Percentiles rank a stretch among this genome's conserved stretches.
phyloP scores from a whole-genome alignment of 2,888 invertebrate species.

The Pristionchus fissidentatus region DNA sequence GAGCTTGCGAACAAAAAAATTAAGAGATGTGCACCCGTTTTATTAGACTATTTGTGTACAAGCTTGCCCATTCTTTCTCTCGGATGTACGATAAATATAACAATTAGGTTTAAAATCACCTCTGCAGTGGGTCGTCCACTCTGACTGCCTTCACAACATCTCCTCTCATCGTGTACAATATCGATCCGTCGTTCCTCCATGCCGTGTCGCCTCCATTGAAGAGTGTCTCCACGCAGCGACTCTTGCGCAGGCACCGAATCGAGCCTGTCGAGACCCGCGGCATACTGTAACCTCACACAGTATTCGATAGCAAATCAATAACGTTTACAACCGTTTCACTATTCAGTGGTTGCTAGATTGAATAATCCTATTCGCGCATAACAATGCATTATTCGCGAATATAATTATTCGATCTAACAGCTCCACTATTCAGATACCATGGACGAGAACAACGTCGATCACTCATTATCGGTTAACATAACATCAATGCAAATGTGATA shows the following conservation, averaged over 20 bases:
- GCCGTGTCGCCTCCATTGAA: slow-evolving; percentile 66
- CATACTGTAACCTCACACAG: slow-evolving; percentile 2
- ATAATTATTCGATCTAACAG: background rate
- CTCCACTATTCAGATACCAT: background rate
- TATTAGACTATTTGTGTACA: too few relatives aligned
- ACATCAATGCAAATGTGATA: background rate
- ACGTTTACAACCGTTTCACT: too few relatives aligned
- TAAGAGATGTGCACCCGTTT: too few relatives aligned
- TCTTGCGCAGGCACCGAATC: slow-evolving; percentile 33
- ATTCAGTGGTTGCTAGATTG: too few relatives aligned
- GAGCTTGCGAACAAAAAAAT: too few relatives aligned
- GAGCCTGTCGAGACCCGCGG: slow-evolving; percentile 32
- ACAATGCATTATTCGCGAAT: background rate
- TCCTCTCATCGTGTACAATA: slow-evolving; percentile 68
- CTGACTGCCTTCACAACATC: slow-evolving; percentile 69
- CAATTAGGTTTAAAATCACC: too few relatives aligned
- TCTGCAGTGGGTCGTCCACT: slow-evolving; percentile 55
- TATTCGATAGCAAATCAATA: background rate
- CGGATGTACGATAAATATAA: too few relatives aligned
- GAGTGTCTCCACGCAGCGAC: slow-evolving; percentile 37
- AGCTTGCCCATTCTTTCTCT: background rate
- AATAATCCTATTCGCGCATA: too few relatives aligned
- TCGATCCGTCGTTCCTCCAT: slow-evolving; percentile 66
- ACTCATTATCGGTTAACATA: too few relatives aligned
- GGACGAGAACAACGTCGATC: too few relatives aligned